phyloP scores from a whole-genome alignment of 1,140 invertebrate species.

The Pantala flavescens region DNA sequence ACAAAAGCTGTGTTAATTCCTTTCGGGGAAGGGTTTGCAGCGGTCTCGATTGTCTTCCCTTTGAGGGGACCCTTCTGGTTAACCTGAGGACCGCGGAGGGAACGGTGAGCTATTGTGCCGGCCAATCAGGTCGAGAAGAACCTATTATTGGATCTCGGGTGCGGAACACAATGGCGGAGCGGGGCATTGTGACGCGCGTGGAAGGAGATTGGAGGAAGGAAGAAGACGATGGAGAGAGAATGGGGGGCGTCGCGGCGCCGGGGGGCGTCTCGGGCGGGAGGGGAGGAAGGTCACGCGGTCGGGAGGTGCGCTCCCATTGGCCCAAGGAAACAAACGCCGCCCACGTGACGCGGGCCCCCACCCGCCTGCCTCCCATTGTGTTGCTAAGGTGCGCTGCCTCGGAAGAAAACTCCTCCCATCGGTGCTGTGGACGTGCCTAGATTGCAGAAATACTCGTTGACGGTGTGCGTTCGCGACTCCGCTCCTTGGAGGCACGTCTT shows the following conservation, averaged over 20 bases:
- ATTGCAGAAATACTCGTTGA: too few species aligned
- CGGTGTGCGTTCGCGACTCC: too few species aligned
- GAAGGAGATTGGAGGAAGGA: not conserved
- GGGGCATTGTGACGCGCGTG: not conserved
- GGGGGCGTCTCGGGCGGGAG: constrained; percentile 19
- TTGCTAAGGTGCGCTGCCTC: not conserved
- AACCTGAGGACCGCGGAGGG: too few species aligned
- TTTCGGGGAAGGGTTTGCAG: too few species aligned
- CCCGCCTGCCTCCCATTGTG: not conserved
- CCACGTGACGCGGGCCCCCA: not conserved
- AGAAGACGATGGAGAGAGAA: not conserved
- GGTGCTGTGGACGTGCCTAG: too few species aligned
- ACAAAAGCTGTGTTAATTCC: too few species aligned
- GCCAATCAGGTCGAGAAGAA: not conserved
- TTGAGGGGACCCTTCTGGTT: too few species aligned
- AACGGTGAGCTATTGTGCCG: not conserved
- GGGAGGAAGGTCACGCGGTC: constrained; percentile 18
- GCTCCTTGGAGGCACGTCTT: too few species aligned
- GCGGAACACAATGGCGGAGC: not conserved
- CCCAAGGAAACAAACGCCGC: not conserved
- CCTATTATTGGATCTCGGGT: not conserved
- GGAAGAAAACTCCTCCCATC: not conserved
- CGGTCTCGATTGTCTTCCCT: too few species aligned
- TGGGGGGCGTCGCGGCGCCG: constrained; percentile 16
- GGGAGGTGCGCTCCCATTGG: not conserved